Percentiles rank a stretch among this genome's conserved stretches.
phyloP scores from a whole-genome alignment of 2,113 vertebrate genomes.

The Pampusana beccarii region DNA sequence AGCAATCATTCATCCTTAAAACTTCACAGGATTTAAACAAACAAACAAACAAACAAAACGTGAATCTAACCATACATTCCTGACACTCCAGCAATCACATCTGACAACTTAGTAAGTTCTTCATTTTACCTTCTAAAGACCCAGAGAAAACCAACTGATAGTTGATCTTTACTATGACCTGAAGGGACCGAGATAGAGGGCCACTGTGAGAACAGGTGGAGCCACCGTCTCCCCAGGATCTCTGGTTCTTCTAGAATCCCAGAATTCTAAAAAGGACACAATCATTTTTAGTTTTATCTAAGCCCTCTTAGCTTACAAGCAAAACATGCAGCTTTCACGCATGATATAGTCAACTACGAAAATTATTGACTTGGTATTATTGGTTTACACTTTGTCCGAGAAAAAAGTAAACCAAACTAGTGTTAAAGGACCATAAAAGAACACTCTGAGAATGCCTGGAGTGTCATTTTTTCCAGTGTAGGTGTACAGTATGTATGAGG shows the following conservation, averaged over 20 bases:
- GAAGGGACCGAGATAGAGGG: not conserved
- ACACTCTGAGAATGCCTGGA: constrained; percentile 71
- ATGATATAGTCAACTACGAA: not conserved
- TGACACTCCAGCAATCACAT: not conserved
- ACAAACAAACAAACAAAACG: not conserved
- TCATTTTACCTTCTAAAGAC: not conserved
- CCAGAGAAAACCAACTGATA: not conserved
- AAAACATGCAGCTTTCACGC: not conserved
- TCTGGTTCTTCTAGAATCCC: not conserved
- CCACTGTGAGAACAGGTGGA: not conserved
- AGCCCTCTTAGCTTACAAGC: not conserved
- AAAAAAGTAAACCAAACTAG: constrained; percentile 13
- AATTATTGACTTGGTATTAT: not conserved
- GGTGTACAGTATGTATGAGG: constrained; percentile 78
- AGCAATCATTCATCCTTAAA: not conserved
- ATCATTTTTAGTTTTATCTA: not conserved
- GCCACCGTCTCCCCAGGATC: not conserved
- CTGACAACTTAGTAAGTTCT: not conserved
- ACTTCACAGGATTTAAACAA: not conserved
- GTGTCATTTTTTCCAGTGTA: constrained; percentile 94
- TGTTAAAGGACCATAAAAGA: constrained; percentile 34
- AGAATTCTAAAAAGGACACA: not conserved
- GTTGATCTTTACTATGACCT: not conserved
- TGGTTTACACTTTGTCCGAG: not conserved
- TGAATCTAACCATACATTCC: not conserved